Evolutionary conservation across 1,140 invertebrate species (phyloP).

Genomic region (Centruroides vittatus): DNA sequence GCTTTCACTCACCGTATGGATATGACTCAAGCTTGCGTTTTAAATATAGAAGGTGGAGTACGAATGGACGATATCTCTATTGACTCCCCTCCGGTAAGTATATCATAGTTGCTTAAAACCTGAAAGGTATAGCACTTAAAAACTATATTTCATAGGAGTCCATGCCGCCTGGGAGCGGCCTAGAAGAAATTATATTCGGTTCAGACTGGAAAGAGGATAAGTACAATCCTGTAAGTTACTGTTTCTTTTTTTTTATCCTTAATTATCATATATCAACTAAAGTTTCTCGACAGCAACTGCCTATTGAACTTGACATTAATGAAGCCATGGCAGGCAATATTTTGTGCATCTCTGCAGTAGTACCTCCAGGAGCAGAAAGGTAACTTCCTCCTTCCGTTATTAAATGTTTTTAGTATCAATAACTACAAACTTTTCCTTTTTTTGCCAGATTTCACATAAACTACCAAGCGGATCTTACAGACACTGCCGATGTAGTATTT

Average conservation of each 20-base stretch:
- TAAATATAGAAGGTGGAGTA: constrained; percentile 56
- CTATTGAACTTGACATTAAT: no score
- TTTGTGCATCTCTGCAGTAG: constrained; percentile 4
- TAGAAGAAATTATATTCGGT: background rate
- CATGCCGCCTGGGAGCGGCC: background rate
- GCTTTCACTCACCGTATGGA: constrained; percentile 56
- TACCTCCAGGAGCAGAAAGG: background rate
- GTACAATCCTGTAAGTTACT: background rate
- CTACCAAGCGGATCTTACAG: background rate
- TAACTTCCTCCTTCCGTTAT: background rate
- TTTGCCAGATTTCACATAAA: constrained; percentile 5
- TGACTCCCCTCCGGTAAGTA: constrained; percentile 9
- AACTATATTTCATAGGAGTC: background rate
- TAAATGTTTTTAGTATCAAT: no score
- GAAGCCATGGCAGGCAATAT: background rate
- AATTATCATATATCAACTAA: background rate
- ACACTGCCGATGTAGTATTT: constrained; percentile 1
- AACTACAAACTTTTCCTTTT: background rate
- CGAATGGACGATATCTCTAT: constrained; percentile 25
- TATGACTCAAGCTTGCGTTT: constrained; percentile 42
- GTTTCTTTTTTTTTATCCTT: background rate
- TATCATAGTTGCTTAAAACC: background rate
- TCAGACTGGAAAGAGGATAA: background rate
- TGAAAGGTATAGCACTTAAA: no score
- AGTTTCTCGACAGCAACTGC: no score